phyloP scores from a whole-genome alignment of 1,140 invertebrate genomes.

The Ostrea edulis region DNA sequence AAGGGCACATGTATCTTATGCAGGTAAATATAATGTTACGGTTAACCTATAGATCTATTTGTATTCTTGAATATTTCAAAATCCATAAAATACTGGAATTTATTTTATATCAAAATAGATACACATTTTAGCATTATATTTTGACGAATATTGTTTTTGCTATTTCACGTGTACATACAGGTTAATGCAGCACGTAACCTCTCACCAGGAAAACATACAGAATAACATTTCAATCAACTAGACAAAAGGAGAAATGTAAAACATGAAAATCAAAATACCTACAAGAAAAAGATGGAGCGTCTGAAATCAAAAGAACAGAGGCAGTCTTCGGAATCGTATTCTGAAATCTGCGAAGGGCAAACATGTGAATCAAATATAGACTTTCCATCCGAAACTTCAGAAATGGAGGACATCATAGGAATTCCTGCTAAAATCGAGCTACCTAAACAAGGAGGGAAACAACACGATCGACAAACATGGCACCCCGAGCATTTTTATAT shows the following conservation, averaged over 20 bases:
- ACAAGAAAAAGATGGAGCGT: neutral
- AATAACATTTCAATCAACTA: neutral
- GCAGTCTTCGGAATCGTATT: neutral
- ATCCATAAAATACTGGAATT: neutral
- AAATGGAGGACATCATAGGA: neutral
- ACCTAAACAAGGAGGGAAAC: neutral
- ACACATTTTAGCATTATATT: neutral
- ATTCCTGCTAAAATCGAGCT: neutral
- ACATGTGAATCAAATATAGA: neutral
- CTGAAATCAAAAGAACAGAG: neutral
- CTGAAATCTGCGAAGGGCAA: neutral
- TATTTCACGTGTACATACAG: neutral
- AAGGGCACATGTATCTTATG: slow-evolving; percentile 49
- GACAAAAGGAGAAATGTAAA: neutral
- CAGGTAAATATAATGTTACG: neutral
- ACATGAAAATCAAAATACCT: neutral
- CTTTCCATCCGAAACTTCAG: neutral
- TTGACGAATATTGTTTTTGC: too few relatives aligned
- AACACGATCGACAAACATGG: neutral
- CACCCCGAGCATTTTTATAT: neutral
- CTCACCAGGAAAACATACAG: slow-evolving; percentile 10
- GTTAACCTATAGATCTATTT: slow-evolving; percentile 15
- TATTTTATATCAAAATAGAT: neutral
- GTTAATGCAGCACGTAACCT: neutral
- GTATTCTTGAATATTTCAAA: neutral